Percentiles rank a stretch among this genome's conserved stretches.
These are phyloP conservation scores for Pseudomyrmex dendroicus DNA, from an alignment of 1,140 invertebrate genomes.

Conservation along the genomic window DNA sequence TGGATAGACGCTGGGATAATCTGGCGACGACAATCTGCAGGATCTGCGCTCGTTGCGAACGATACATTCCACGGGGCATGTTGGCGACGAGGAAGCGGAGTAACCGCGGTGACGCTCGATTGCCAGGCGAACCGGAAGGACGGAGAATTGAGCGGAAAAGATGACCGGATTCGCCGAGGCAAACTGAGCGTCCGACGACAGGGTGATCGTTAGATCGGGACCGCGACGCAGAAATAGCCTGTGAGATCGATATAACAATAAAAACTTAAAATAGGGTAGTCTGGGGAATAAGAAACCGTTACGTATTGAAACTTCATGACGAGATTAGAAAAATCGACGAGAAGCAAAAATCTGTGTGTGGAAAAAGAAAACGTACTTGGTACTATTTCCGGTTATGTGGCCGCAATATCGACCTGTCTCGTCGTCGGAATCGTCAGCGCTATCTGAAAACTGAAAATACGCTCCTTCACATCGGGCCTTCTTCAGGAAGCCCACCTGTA, in stretches of 20 bases:
- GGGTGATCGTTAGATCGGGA: conserved; percentile 75
- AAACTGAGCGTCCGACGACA: conserved; percentile 78
- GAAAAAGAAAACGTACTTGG: conserved; percentile 71
- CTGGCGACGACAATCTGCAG: conserved; percentile 76
- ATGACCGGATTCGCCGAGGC: conserved; percentile 80
- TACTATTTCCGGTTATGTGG: conserved; percentile 78
- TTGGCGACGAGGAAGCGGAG: conserved; percentile 62
- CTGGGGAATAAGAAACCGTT: no score
- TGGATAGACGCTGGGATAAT: conserved; percentile 79
- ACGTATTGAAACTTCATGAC: no score
- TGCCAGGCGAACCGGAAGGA: conserved; percentile 72
- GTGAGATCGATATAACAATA: neutral
- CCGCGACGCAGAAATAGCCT: conserved; percentile 78
- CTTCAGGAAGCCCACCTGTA: conserved; percentile 80
- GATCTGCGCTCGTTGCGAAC: conserved; percentile 75
- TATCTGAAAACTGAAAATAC: conserved; percentile 78
- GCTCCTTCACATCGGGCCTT: conserved; percentile 78
- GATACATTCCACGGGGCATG: conserved; percentile 77
- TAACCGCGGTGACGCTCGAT: conserved; percentile 74
- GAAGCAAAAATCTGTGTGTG: neutral
- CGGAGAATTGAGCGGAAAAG: conserved; percentile 80
- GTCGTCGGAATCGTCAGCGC: conserved; percentile 73
- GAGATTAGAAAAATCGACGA: no score
- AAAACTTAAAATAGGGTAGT: neutral
- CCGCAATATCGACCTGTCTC: conserved; percentile 79